Base-by-base conservation (phyloP, 2,888 invertebrate genomes). In the Pantelozetes paolii region DNA sequence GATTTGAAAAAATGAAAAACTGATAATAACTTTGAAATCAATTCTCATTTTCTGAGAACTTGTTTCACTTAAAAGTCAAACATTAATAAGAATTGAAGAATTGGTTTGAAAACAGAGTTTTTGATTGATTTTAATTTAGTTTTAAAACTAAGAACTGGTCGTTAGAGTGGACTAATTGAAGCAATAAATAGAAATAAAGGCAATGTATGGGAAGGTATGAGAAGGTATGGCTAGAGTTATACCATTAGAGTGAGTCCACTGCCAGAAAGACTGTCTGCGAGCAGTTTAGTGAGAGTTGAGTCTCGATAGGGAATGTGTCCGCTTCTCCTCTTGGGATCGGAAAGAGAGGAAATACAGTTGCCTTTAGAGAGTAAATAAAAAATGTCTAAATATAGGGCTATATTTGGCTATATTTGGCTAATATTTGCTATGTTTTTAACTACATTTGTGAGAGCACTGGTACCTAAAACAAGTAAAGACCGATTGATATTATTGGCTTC, bases 401-500 rank as follows among this genome's bases (percentile, higher is more conserved):
- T 48, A 45, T 42, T 69, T 36, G 70, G 45, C 45, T 48, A 70
- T 48, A 45, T 42, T 69, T 36, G 28, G 23, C 36, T 36, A 36
- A 36, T 36, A 36, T 36, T 36, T 36, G 36, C 36, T 36, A 9
- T 36, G 36, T 36, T 36, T n/a, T 36, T 36, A 26, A 57, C 57
- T 57, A 13, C n/a, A 6, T 5, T 30, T 30, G 32, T 40, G 20
- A n/a, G 20, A 18, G 64, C 64, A 30, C 32, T 57, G 71, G 85
- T 80, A 90, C 93, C 94, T 79, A 96, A 84, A 6, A 95, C 94
- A 89, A 96, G 92, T 0, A 96, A 86, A 81, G 94, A 95, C 82
- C 94, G 92, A 82, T 96, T 96, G 78, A 96, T 96, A 82, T 95
- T 96, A 81, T 96, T 96, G 0, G 95, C 94, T 81, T 96, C 96